Evolutionary conservation across 2,888 invertebrate genomes (phyloP), one percentile per base, ranked within the genome.

Genomic region (Eumerus sabulonum): DNA sequence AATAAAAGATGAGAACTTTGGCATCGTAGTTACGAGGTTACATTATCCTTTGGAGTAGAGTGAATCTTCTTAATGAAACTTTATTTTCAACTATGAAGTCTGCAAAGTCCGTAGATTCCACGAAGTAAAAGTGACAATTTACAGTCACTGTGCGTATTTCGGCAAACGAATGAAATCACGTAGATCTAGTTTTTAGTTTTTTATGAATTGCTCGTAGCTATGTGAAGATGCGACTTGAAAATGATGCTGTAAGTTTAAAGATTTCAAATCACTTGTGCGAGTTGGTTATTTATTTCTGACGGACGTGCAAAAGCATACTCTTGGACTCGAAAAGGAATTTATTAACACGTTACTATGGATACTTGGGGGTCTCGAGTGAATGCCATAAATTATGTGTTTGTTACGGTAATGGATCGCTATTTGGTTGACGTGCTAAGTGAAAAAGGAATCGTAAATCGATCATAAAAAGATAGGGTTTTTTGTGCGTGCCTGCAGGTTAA

Each of bases 161-260:
- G 27, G 70, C 54, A 54, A 54, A 9, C 14, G n/a, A 62, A 70
- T 62, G 42, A 54, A 35, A 60, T 47, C 70, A 70, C 70, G 70
- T 70, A 54, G 54, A 62, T 62, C 62, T 70, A n/a, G 45, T 42
- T 53, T 68, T 38, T 1, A 53, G 40, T 38, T 62, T 70, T 70
- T 62, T 27, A 27, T 27, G 27, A 27, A 7, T 27, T 27, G 27
- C 27, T 27, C 27, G 7, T 27, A 27, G 27, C 27, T 2, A 27
- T 4, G 54, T 9, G 45, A 64, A 35, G 45, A 54, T 45, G 35
- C 53, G 63, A 64, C 18, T 64, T 18, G 14, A 45, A 18, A 45
- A 40, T 45, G 40, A 36, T 50, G 40, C 27, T 56, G 27, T 13
- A 47, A 14, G 16, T 36, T 42, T 59, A n/a, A n/a, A 35, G 27